Evolutionary conservation across 2,797 vertebrate genomes (phyloP).

Genomic region (Crocodylus rhombifer): DNA sequence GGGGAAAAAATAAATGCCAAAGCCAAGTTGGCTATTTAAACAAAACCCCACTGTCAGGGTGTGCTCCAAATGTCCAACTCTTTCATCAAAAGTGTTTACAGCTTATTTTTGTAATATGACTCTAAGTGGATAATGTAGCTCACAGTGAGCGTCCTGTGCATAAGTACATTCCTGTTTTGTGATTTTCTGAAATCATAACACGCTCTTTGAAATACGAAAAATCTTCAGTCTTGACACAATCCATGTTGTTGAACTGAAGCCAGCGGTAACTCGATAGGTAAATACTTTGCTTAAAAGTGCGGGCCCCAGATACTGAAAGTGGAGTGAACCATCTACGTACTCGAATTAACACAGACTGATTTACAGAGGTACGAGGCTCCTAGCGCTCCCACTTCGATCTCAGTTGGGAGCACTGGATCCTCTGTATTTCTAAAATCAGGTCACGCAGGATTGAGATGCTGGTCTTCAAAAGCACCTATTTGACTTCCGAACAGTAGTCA

Average conservation of each 20-base stretch:
- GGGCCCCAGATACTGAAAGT: rapidly evolving
- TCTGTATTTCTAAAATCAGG: neutral
- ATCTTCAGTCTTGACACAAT: constrained; percentile 48
- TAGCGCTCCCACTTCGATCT: neutral
- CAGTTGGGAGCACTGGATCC: rapidly evolving
- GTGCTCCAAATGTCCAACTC: constrained; percentile 69
- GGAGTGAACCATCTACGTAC: neutral
- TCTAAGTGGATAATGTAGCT: constrained; percentile 69
- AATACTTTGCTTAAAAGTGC: neutral
- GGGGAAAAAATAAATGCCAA: constrained; percentile 72
- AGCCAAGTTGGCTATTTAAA: constrained; percentile 69
- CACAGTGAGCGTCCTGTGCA: constrained; percentile 25
- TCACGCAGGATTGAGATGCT: neutral
- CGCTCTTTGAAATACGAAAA: constrained; percentile 67
- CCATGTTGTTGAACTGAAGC: constrained; percentile 4
- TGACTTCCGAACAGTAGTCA: neutral
- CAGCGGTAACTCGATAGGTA: neutral
- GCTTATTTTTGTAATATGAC: constrained; percentile 77
- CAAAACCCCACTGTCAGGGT: constrained; percentile 64
- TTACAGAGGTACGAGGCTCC: neutral
- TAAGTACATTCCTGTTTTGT: constrained; percentile 66
- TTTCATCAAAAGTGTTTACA: constrained; percentile 75
- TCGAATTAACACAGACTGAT: neutral
- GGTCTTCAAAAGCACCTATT: neutral
- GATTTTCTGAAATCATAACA: constrained; percentile 73